phyloP scores from a whole-genome alignment of 2,888 invertebrate species.

The Hedya salicella region DNA sequence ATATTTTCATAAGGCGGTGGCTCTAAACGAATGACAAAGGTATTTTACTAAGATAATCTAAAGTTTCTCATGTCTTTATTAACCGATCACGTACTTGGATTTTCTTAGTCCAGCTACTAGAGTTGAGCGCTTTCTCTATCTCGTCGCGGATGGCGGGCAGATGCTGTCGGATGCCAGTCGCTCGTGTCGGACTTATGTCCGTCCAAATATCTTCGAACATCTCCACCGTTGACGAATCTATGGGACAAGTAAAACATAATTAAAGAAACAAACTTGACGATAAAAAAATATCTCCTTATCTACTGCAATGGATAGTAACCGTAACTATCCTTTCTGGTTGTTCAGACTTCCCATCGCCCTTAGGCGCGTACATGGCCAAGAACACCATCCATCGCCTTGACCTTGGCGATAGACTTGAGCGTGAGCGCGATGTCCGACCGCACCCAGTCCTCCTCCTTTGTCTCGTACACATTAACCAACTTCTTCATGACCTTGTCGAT shows the following conservation, averaged over 20 bases:
- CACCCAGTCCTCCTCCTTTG: slow-evolving; percentile 88
- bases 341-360: slow-evolving; percentile 86
- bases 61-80: too few relatives aligned
- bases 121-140: slow-evolving; percentile 89
- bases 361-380: slow-evolving; percentile 95
- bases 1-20: too few relatives aligned
- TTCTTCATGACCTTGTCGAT: slow-evolving; percentile 85
- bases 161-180: slow-evolving; percentile 92
- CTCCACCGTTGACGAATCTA: slow-evolving; percentile 85
- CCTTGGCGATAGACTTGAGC: slow-evolving; percentile 92
- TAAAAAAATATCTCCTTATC: too few relatives aligned
- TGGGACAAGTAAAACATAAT: background rate
- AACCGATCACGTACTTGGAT: too few relatives aligned
- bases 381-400: slow-evolving; percentile 91
- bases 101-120: slow-evolving; percentile 95
- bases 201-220: slow-evolving; percentile 95
- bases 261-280: too few relatives aligned
- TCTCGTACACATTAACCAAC: slow-evolving; percentile 82
- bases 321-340: too few relatives aligned
- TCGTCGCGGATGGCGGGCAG: slow-evolving; percentile 89
- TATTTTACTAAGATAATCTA: too few relatives aligned
- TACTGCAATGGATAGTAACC: too few relatives aligned
- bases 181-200: slow-evolving; percentile 94
- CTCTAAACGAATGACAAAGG: too few relatives aligned
- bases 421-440: slow-evolving; percentile 90